Percentiles rank a stretch among this genome's conserved stretches.
Conservation (phyloP, 2,797 vertebrate genomes). For the Falco naumanni region DNA sequence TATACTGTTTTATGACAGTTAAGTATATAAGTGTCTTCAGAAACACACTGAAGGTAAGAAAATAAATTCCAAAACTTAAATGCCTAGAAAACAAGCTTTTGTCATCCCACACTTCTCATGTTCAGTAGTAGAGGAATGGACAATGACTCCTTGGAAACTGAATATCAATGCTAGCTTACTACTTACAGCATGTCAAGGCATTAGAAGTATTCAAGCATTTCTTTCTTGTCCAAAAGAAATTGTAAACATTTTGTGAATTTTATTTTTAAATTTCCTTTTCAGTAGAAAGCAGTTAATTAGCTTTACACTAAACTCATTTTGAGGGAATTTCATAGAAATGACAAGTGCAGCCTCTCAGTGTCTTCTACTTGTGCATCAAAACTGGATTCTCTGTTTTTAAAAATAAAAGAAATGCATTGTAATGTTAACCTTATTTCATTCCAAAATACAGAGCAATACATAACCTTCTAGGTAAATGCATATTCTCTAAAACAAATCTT, state of each 20-base stretch:
- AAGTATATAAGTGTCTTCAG: not conserved
- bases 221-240: not conserved
- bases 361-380: not conserved
- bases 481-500: not conserved
- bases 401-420: not conserved
- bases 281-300: not conserved
- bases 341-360: not conserved
- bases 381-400: not conserved
- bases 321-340: not conserved
- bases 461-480: not conserved
- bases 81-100: not conserved
- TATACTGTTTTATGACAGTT: not conserved
- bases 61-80: not conserved
- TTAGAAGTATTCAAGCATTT: not conserved
- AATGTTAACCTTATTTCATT: not conserved
- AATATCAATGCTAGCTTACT: not conserved
- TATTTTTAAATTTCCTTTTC: not conserved
- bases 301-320: not conserved
- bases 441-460: not conserved
- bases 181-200: not conserved
- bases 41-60: not conserved
- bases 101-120: not conserved
- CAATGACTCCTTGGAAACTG: not conserved
- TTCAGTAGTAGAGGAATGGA: not conserved
- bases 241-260: not conserved